Base-by-base conservation (phyloP, 2,888 invertebrate genomes). In the Cryptosula pallasiana region DNA sequence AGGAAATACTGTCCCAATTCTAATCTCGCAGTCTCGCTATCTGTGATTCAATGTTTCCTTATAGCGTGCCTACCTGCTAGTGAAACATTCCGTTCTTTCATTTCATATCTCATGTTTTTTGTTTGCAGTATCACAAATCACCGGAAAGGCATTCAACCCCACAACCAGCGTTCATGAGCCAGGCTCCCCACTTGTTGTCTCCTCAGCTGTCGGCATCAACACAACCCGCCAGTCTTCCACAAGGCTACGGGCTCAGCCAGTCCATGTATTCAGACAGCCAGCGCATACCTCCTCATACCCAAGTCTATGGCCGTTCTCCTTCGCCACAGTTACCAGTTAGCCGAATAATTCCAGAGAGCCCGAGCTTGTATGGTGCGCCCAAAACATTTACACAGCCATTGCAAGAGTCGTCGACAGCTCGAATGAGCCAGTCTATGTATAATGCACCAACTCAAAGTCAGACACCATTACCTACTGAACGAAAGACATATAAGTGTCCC, bases 401-500 rank as follows among this genome's bases (percentile, higher is more conserved):
- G 23, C 55, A 55, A n/a, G 55, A 55, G 23, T 23, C 55, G 5
- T 16, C 25, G 55, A 55, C 23, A 16, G 3, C 32, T 13, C 20
- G 29, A 5, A 32, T 27, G 32, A 9, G 16, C 3, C 63, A 63
- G n/a, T 63, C 63, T 63, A 9, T 5, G 1, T 63, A 63, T 32
- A 63, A 27, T 2, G 29, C 34, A 16, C 32, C 63, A n/a, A 63
- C 63, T 16, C 27, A 63, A 5, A 13, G 9, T 45, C 63, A 63
- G 32, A 16, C 34, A 9, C 63, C 63, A 9, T 25, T 32, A 32
- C 32, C 63, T 13, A 29, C 63, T 32, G 32, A 27, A 32, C 63
- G 63, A 27, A 63, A 63, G 34, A 63, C 63, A 32, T 63, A 29
- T n/a, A 63, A 63, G 32, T 63, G 63, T 32, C 63, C 63, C 34